phyloP scores from a whole-genome alignment of 2,888 invertebrate genomes.

The Stratiomys singularior region DNA sequence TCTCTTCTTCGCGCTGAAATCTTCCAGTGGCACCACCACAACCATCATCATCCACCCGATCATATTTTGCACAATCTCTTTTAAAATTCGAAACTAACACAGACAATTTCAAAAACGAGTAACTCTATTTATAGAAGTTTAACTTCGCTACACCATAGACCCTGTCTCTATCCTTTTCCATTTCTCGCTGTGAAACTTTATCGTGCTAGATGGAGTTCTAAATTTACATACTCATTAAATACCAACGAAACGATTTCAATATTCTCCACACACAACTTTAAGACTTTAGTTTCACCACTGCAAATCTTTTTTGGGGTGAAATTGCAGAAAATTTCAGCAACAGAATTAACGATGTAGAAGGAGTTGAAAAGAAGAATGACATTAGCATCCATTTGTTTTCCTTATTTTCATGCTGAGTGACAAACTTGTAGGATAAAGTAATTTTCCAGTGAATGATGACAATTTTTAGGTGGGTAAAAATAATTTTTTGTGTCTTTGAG shows the following conservation, averaged over 20 bases:
- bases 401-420: neutral
- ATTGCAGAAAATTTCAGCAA: neutral
- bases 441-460: no score
- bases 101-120: neutral
- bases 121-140: neutral
- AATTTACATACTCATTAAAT: conserved; percentile 38
- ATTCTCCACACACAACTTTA: neutral
- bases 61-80: neutral
- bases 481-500: neutral
- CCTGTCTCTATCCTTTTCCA: neutral
- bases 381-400: conserved; percentile 10
- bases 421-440: no score
- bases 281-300: neutral
- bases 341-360: neutral
- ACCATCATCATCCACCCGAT: neutral
- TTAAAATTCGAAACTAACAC: neutral
- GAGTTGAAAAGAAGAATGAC: neutral
- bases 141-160: neutral
- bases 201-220: neutral
- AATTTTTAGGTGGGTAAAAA: no score
- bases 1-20: no score
- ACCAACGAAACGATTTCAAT: neutral
- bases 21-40: no score
- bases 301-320: neutral
- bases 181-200: no score